Evolutionary conservation across 64 coral and sea anemone species (phyloP), one percentile per base, ranked within the genome.

Genomic region (Trachythela sp.): DNA sequence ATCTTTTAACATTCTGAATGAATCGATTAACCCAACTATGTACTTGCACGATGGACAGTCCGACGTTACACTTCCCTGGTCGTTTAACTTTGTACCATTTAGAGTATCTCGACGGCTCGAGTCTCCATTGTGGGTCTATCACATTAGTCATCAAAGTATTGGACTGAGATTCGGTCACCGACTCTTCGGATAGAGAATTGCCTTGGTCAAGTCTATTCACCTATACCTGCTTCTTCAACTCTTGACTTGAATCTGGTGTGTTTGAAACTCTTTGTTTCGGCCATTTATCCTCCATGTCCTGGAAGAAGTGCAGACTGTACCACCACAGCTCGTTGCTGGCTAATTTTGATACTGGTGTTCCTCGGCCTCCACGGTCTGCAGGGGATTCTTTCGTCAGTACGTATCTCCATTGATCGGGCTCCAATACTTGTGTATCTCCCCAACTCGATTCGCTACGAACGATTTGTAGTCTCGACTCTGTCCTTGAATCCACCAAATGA

Each of bases 341-440:
- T 64, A 88, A 18, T 15, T 92, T 86, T 38, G 33, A 11, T 13
- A 83, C 77, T 9, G 29, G 50, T 24, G 87, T 35, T 24, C 85
- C 91, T 51, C 91, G 77, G 39, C 64, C 88, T 4, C 39, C 85
- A 67, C 83, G 31, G 38, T 92, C 86, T 33, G 86, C 85, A 34
- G 45, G 32, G 86, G 88, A 84, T 2, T 80, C 41, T 56, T 83
- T 88, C 14, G 45, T 60, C 13, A 85, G 68, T 26, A 88, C 71
- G 71, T 88, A 60, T 38, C 75, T 29, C 92, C 87, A 90, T 86
- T 93, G 87, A 8, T 86, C 20, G 92, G 88, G 43, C 64, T 67
- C 20, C 83, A 71, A 35, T 93, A 33, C 13, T 87, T 22, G n/a
- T 85, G 87, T 33, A 86, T 89, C 24, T 50, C 84, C 48, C 67